Evolutionary conservation across 2,113 vertebrate genomes (phyloP).

Genomic region (Erythrolamprus reginae): DNA sequence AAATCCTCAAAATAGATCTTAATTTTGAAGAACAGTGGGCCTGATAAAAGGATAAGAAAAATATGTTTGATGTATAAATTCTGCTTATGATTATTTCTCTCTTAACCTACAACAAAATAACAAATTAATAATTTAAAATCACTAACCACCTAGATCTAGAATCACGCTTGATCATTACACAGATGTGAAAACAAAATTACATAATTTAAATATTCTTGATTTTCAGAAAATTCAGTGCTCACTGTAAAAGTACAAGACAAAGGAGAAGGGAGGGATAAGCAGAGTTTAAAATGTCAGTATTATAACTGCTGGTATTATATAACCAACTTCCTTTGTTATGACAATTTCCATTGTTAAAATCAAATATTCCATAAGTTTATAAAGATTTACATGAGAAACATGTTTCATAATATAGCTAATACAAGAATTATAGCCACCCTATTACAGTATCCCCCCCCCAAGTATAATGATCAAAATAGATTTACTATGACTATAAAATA

Average conservation of each 20-base stretch:
- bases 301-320: constrained; percentile 23
- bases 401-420: constrained; percentile 50
- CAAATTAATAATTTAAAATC: constrained; percentile 35
- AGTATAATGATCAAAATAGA: constrained; percentile 92
- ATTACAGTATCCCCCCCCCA: constrained; percentile 60
- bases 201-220: constrained; percentile 72
- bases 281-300: constrained; percentile 56
- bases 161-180: constrained; percentile 65
- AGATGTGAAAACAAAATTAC: constrained; percentile 64
- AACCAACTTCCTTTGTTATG: constrained; percentile 53
- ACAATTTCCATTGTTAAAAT: constrained; percentile 59
- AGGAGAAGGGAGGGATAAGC: constrained; percentile 37
- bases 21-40: constrained; percentile 52
- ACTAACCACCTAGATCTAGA: constrained; percentile 60
- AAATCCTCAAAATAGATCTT: constrained; percentile 19
- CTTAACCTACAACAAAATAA: constrained; percentile 41
- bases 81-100: constrained; percentile 14
- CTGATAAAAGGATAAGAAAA: constrained; percentile 32
- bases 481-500: constrained; percentile 98
- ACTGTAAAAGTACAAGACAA: constrained; percentile 58
- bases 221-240: constrained; percentile 64
- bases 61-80: constrained; percentile 49
- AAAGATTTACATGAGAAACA: constrained; percentile 60
- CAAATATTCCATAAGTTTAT: constrained; percentile 55
- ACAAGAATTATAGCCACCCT: constrained; percentile 55